These are phyloP conservation scores for Reticulitermes speratus DNA, from an alignment of 1,140 invertebrate species.

Conservation along the genomic window DNA sequence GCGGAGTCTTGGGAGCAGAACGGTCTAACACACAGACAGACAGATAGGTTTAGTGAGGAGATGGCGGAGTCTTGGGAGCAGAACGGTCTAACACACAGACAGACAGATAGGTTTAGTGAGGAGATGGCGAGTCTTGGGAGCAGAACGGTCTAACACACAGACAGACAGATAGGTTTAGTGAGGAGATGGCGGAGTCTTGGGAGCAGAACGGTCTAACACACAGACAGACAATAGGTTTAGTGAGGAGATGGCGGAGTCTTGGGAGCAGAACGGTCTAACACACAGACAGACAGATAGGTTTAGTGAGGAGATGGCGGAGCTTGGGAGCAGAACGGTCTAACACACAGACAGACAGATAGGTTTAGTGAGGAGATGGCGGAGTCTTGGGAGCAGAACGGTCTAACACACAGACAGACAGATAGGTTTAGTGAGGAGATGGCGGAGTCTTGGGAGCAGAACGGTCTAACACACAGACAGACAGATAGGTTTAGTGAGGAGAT, in stretches of 20 bases:
- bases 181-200: neutral
- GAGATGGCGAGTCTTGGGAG: neutral
- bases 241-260: neutral
- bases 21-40: neutral
- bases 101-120: neutral
- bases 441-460: neutral
- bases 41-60: neutral
- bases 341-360: neutral
- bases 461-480: neutral
- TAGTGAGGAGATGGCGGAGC: neutral
- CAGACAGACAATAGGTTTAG: neutral
- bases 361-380: neutral
- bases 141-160: neutral
- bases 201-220: neutral
- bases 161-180: neutral
- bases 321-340: neutral
- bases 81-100: neutral
- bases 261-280: neutral
- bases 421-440: neutral
- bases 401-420: neutral
- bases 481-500: neutral
- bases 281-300: neutral
- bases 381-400: neutral
- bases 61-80: neutral
- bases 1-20: neutral